Evolutionary conservation across 1,140 invertebrate genomes (phyloP).

Genomic region (Drosophila ironensis): DNA sequence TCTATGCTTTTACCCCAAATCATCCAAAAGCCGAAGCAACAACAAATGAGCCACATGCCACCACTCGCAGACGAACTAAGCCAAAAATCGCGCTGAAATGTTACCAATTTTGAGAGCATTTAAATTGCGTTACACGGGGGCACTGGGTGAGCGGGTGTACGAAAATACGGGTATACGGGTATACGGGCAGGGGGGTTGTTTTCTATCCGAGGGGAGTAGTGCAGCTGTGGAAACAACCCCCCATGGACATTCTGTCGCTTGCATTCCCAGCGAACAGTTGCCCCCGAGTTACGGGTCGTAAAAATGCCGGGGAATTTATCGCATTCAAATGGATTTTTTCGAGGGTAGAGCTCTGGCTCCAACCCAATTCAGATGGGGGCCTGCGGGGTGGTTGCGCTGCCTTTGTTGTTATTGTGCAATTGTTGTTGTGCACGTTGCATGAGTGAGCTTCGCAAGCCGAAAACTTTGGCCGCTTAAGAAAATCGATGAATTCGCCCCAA

Average conservation of each 20-base stretch:
- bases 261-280: constrained; percentile 48
- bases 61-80: constrained; percentile 35
- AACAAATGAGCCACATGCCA: constrained; percentile 59
- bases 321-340: constrained; percentile 66
- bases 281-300: constrained; percentile 43
- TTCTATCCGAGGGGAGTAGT: constrained; percentile 9
- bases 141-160: neutral
- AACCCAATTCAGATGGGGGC: neutral
- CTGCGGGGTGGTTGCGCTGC: neutral
- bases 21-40: constrained; percentile 10
- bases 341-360: constrained; percentile 20
- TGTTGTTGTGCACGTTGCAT: constrained; percentile 59
- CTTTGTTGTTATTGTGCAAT: constrained; percentile 58
- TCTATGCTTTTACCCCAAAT: neutral
- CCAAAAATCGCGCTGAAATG: constrained; percentile 68
- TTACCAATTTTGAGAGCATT: constrained; percentile 63
- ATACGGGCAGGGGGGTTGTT: neutral
- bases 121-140: constrained; percentile 65
- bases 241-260: constrained; percentile 37
- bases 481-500: constrained; percentile 55
- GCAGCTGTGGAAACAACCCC: constrained; percentile 8
- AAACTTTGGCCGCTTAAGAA: constrained; percentile 66
- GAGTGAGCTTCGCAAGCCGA: constrained; percentile 56
- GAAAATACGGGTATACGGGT: too few species aligned
- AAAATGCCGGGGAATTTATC: constrained; percentile 74